Percentiles rank a stretch among this genome's conserved stretches.
These are phyloP conservation scores for Plestiodon gilberti DNA, from an alignment of 2,113 vertebrate genomes.

Conservation along the genomic window DNA sequence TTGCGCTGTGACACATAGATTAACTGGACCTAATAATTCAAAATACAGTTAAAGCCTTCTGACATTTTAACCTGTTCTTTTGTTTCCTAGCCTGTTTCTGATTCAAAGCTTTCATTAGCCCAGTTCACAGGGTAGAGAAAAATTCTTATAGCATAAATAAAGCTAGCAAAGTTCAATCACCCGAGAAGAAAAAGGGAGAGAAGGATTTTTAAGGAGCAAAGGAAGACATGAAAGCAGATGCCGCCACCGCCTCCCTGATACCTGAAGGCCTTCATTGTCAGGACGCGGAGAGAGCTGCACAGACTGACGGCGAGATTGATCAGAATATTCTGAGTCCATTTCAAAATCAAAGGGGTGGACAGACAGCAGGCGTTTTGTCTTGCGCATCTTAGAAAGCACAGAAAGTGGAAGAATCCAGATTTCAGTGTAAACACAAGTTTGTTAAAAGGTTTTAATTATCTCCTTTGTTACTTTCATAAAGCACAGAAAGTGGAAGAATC, in stretches of 20 bases:
- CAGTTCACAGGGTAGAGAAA: not conserved
- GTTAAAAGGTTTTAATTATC: not conserved
- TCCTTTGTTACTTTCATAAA: not conserved
- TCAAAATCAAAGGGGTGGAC: slow-evolving; percentile 87
- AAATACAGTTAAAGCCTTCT: too few relatives aligned
- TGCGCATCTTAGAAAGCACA: slow-evolving; percentile 71
- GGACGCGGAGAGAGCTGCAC: slow-evolving; percentile 64
- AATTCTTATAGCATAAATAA: rapidly evolving
- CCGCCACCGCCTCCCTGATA: slow-evolving; percentile 46
- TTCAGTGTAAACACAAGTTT: not conserved
- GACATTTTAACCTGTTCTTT: not conserved
- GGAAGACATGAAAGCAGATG: not conserved
- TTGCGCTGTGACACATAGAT: not conserved
- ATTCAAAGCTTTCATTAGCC: not conserved
- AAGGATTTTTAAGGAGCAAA: not conserved
- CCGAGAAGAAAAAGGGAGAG: not conserved
- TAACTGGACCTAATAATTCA: not conserved
- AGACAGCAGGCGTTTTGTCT: slow-evolving; percentile 86
- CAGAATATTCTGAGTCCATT: slow-evolving; percentile 76
- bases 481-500: not conserved
- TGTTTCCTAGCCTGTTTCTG: slow-evolving; percentile 30
- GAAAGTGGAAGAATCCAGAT: slow-evolving; percentile 24
- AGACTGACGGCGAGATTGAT: slow-evolving; percentile 66
- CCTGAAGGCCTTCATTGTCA: slow-evolving; percentile 68
- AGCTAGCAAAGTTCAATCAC: not conserved